Evolutionary conservation across 2,888 invertebrate genomes (phyloP), one percentile per base, ranked within the genome.

Genomic region (Ophioninae sp.): DNA sequence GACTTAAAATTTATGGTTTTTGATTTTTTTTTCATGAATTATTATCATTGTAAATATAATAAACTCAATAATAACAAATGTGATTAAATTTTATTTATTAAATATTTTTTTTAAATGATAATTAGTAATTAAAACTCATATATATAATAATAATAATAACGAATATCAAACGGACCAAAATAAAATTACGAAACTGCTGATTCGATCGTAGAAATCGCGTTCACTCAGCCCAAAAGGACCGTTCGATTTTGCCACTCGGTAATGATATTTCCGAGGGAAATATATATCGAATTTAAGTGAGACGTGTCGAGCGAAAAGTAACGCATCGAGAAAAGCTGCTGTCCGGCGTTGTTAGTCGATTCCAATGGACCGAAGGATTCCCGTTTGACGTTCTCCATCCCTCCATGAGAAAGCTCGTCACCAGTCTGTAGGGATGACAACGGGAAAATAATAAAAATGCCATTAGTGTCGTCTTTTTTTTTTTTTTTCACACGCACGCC

Each of bases 391-490:
- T 75, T 23, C 17, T 10, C 13, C 30, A 68, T 13, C 41, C 50
- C 59, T 76, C 59, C 64, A 10, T 6, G 68, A 65, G 10, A 72
- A 79, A 65, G 68, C 73, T 79, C 75, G 61, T 69, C 79, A 41
- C 78, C 64, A 75, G 82, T 70, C 75, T 76, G 85, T 81, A 44
- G 39, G 68, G n/a, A 81, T 79, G 78, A 68, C 78, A 83, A 82
- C 83, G 85, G 89, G 90, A 90, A 92, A 91, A 93, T 92, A 91
- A 92, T 93, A 93, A 93, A 92, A 93, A 91, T 92, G 90, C 92
- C 91, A 92, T 92, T 93, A 92, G 91, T 90, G 91, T 90, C 90
- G 90, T 89, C 89, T 87, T 84, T 77, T 76, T 82, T 81, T 75
- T 61, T 62, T 59, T 39, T 37, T 17, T n/a, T n/a, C 73, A 41